A percentile compares a stretch with the other conserved stretches of the same genome.
Evolutionary conservation across 2,888 invertebrate species (phyloP).

Genomic region (Sthenelais limicola): DNA sequence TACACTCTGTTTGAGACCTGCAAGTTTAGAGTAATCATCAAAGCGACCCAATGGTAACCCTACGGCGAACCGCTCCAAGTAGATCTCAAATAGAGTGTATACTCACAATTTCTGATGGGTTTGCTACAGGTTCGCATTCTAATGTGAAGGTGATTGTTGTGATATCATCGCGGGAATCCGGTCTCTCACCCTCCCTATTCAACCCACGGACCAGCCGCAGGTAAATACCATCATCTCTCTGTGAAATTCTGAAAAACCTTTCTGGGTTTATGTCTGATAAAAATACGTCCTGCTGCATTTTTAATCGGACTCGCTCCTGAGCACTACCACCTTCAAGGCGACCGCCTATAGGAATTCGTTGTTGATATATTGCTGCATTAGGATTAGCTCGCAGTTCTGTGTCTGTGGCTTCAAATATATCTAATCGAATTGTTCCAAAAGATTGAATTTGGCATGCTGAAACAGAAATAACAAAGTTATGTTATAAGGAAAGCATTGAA

Average conservation of each 20-base stretch:
- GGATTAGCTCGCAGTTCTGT: background rate
- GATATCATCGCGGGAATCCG: slow-evolving; percentile 15
- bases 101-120: too few species aligned
- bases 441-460: too few species aligned
- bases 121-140: slow-evolving; percentile 1
- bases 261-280: background rate
- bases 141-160: background rate
- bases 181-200: slow-evolving; percentile 15
- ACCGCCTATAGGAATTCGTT: background rate
- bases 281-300: background rate
- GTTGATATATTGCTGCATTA: background rate
- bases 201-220: background rate
- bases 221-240: background rate
- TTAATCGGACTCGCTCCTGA: background rate
- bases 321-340: background rate
- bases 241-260: background rate
- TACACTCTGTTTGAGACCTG: too few species aligned
- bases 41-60: too few species aligned
- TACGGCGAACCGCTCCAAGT: too few species aligned
- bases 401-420: slow-evolving; percentile 10
- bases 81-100: too few species aligned
- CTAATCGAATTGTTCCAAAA: background rate
- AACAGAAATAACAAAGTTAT: too few species aligned
- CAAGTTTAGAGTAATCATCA: too few species aligned
- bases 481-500: too few species aligned